Conservation (phyloP, 2,888 invertebrate genomes). For the Habrosyne pyritoides region DNA sequence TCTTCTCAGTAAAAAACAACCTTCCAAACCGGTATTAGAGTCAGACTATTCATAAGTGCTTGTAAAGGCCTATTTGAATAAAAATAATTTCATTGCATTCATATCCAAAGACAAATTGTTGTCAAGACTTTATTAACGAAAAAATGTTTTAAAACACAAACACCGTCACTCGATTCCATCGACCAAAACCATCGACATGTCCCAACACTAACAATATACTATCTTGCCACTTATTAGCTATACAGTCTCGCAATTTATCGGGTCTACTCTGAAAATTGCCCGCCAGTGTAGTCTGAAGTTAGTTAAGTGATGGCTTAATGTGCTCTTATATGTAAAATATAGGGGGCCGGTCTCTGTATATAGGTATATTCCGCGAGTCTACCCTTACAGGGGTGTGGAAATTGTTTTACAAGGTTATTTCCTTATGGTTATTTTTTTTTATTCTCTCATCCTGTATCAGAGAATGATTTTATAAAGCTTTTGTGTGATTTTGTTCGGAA, state of each 20-base stretch:
- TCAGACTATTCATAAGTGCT: too few relatives aligned
- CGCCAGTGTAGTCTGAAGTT: conserved; percentile 51
- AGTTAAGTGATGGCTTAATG: conserved; percentile 66
- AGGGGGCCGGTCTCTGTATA: conserved; percentile 17
- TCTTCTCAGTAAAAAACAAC: too few relatives aligned
- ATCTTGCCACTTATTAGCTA: conserved; percentile 76
- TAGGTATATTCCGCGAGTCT: conserved; percentile 24
- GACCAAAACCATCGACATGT: not conserved
- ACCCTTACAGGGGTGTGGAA: conserved; percentile 9
- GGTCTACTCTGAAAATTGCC: conserved; percentile 68
- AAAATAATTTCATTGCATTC: too few relatives aligned
- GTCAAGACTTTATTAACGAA: too few relatives aligned
- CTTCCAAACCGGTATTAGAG: too few relatives aligned
- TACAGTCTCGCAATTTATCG: conserved; percentile 72
- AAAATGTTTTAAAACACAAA: too few relatives aligned
- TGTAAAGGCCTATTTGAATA: too few relatives aligned
- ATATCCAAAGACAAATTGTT: too few relatives aligned
- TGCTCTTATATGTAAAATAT: conserved; percentile 56
- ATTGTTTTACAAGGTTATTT: conserved; percentile 2
- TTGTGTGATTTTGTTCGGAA: too few relatives aligned
- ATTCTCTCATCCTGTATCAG: not conserved
- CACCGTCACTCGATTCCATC: not conserved
- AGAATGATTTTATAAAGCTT: not conserved
- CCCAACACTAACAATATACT: conserved; percentile 49
- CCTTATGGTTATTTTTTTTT: conserved; percentile 1